phyloP scores from a whole-genome alignment of 1,140 invertebrate species.

The Aphelinus certus region DNA sequence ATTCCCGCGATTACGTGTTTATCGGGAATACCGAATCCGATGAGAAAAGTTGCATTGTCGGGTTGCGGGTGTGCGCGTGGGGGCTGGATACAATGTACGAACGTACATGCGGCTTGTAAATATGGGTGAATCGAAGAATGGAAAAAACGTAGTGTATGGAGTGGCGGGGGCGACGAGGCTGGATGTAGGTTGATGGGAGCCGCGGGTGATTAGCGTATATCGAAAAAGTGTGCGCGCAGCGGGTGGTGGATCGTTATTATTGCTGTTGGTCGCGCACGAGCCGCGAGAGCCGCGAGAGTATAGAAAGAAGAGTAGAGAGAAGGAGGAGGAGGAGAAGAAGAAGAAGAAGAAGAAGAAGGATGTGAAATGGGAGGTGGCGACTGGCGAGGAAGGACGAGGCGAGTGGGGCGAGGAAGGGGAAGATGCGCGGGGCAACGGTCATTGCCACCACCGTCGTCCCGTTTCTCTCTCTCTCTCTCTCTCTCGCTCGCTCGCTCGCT shows the following conservation, averaged over 20 bases:
- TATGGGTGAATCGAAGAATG: no score
- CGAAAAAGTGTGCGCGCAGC: not conserved
- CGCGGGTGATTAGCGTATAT: no score
- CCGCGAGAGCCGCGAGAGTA: not conserved
- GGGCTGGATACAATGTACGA: no score
- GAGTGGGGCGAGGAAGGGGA: not conserved
- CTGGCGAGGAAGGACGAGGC: not conserved
- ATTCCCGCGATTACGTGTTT: no score
- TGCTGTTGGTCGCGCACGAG: not conserved
- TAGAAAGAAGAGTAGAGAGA: conserved; percentile 17
- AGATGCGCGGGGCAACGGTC: conserved; percentile 58
- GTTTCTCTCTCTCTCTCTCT: conserved; percentile 39
- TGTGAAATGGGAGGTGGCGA: not conserved
- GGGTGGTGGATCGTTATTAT: not conserved
- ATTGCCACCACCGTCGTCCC: conserved; percentile 64
- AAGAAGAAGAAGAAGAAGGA: conserved; percentile 37
- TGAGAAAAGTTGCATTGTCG: no score
- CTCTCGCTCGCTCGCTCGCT: no score
- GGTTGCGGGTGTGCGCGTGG: no score
- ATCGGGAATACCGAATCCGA: no score
- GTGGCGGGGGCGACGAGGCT: no score
- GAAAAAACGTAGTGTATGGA: no score
- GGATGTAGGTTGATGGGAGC: no score
- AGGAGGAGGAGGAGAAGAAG: conserved; percentile 37
- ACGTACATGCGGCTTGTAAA: no score